Conservation (phyloP, 2,797 vertebrate species). For the Sebastolobus altivelis region DNA sequence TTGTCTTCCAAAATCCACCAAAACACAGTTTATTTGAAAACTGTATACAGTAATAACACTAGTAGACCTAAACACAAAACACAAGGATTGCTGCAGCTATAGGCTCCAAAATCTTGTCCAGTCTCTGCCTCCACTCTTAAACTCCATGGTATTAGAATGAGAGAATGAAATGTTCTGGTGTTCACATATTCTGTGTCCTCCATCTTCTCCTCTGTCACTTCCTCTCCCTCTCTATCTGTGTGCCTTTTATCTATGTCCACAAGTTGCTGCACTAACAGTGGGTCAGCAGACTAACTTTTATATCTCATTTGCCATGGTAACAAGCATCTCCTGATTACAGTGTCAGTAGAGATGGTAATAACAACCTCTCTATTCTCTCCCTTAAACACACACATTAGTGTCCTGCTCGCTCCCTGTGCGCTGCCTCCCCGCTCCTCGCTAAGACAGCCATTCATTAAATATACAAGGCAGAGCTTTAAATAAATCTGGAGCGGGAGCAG, state of each 20-base stretch:
- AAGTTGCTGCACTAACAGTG: slow-evolving; percentile 19
- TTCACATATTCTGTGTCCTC: not conserved
- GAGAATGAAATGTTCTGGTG: too few species aligned
- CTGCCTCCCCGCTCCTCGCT: slow-evolving; percentile 58
- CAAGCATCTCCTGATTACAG: slow-evolving; percentile 60
- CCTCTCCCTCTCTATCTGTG: not conserved
- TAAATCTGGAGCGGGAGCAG: slow-evolving; percentile 72
- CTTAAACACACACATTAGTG: slow-evolving; percentile 78
- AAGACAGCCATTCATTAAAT: slow-evolving; percentile 83
- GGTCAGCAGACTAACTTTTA: slow-evolving; percentile 44
- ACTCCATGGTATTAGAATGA: too few species aligned
- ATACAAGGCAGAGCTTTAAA: slow-evolving; percentile 83
- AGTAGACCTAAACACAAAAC: too few species aligned
- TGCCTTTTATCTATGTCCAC: not conserved
- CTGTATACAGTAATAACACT: too few species aligned
- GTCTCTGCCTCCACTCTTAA: too few species aligned
- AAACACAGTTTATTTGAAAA: too few species aligned
- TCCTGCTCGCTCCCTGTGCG: slow-evolving; percentile 30
- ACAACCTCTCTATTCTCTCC: slow-evolving; percentile 63
- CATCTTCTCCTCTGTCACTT: not conserved
- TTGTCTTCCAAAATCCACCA: too few species aligned
- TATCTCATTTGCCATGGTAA: slow-evolving; percentile 69
- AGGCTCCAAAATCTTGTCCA: too few species aligned
- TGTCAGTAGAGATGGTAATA: slow-evolving; percentile 62
- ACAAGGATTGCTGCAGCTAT: too few species aligned